phyloP scores from a whole-genome alignment of 2,888 invertebrate genomes.

The Aricia artaxerxes region DNA sequence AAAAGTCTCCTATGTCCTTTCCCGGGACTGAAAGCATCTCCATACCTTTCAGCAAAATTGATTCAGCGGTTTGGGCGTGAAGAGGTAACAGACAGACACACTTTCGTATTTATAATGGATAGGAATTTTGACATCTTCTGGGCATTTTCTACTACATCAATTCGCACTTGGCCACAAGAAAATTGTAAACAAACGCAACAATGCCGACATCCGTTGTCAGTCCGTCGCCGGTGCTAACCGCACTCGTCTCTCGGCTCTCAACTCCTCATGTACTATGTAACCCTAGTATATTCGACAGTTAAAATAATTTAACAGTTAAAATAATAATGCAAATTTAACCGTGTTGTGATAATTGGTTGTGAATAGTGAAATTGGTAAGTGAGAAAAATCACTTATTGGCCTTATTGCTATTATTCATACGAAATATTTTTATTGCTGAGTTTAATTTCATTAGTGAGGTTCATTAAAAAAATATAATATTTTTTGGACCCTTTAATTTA shows the following conservation, averaged over 20 bases:
- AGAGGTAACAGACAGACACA: too few relatives aligned
- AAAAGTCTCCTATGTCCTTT: too few relatives aligned
- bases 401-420: too few relatives aligned
- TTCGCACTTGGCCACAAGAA: conserved; percentile 9
- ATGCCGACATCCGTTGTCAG: conserved; percentile 60
- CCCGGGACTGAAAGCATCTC: too few relatives aligned
- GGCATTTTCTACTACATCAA: not conserved
- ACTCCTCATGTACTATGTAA: conserved; percentile 63
- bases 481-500: too few relatives aligned
- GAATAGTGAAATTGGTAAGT: conserved; percentile 31
- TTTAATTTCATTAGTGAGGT: too few relatives aligned
- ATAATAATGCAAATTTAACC: conserved; percentile 11
- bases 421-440: too few relatives aligned
- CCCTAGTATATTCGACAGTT: conserved; percentile 31
- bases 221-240: conserved; percentile 62
- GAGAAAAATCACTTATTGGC: not conserved
- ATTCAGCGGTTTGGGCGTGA: too few relatives aligned
- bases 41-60: too few relatives aligned
- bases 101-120: too few relatives aligned
- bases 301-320: conserved; percentile 3
- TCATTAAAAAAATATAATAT: too few relatives aligned
- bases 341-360: conserved; percentile 34
- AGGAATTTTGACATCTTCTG: not conserved
- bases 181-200: conserved; percentile 38
- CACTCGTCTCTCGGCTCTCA: conserved; percentile 67